Percentiles rank a stretch among this genome's conserved stretches.
These are phyloP conservation scores for Archocentrus centrarchus DNA, from an alignment of 2,113 vertebrate species.

Conservation along the genomic window DNA sequence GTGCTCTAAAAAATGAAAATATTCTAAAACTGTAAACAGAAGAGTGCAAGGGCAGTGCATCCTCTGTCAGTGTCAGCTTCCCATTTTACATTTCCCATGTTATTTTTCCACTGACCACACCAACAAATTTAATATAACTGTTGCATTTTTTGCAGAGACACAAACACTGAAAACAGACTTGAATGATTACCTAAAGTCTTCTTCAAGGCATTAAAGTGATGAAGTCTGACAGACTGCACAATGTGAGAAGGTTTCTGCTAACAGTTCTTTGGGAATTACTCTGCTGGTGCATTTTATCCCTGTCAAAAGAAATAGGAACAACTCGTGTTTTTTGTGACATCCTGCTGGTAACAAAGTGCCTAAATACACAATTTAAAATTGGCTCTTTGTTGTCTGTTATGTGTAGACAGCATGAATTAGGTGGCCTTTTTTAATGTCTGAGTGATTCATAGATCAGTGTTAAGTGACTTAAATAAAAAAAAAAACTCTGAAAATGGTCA, in stretches of 20 bases:
- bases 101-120: background rate
- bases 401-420: background rate
- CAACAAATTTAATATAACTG: accelerated
- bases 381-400: too few relatives aligned
- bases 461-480: too few relatives aligned
- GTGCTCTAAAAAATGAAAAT: background rate
- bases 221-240: background rate
- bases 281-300: background rate
- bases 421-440: background rate
- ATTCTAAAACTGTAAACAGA: background rate
- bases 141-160: background rate
- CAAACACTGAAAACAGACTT: background rate
- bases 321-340: background rate
- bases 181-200: background rate
- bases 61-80: accelerated
- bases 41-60: background rate
- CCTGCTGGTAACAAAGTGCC: background rate
- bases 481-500: too few relatives aligned
- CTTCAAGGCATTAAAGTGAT: background rate
- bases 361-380: background rate
- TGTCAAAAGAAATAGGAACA: background rate
- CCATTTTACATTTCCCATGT: background rate
- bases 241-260: background rate
- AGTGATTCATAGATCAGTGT: too few relatives aligned
- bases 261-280: background rate